Percentiles rank a stretch among this genome's conserved stretches.
These are phyloP conservation scores for Gnathonemus echidnorhynchus DNA, from an alignment of 2,113 vertebrate species.

Conservation along the genomic window DNA sequence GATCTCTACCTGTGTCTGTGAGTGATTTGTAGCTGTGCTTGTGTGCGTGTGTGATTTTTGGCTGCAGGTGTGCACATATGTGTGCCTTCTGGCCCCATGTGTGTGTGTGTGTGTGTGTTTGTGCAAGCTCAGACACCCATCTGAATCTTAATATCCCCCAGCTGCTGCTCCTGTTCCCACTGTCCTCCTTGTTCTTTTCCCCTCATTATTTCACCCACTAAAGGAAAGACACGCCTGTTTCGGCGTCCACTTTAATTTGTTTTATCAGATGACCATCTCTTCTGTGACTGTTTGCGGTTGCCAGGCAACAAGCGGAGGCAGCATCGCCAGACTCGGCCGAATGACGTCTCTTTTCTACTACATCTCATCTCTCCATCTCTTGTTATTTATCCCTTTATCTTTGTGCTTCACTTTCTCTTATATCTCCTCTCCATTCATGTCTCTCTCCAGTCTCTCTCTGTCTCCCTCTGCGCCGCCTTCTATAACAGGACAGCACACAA, in stretches of 20 bases:
- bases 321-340: neutral
- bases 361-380: neutral
- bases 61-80: neutral
- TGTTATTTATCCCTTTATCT: neutral
- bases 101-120: neutral
- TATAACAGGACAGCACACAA: neutral
- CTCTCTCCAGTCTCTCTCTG: neutral
- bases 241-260: neutral
- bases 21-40: neutral
- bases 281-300: neutral
- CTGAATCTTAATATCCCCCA: neutral
- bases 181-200: neutral
- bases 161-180: neutral
- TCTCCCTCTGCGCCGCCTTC: neutral
- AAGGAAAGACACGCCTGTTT: neutral
- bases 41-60: neutral
- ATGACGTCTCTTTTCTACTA: neutral
- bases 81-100: neutral
- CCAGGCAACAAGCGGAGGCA: constrained; percentile 3
- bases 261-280: constrained; percentile 10
- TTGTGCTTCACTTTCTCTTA: neutral
- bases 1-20: neutral
- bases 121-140: neutral
- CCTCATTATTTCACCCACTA: neutral
- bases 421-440: neutral